A percentile compares a stretch with the other conserved stretches of the same genome.
Conservation (phyloP, 2,888 invertebrate species). For the Mesorhabditis belari region DNA sequence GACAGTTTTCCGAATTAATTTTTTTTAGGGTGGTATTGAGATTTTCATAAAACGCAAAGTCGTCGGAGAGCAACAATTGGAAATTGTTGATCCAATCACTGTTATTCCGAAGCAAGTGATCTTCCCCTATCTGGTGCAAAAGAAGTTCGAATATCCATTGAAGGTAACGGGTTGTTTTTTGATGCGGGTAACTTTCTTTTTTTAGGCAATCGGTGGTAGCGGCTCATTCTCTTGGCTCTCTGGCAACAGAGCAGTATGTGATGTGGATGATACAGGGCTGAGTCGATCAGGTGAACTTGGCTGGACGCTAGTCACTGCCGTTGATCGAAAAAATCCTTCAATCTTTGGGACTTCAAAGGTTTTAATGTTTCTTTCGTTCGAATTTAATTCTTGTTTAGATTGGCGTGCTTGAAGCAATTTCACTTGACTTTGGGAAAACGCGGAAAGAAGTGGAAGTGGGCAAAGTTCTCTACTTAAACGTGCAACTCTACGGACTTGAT, state of each 20-base stretch:
- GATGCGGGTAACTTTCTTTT: neutral
- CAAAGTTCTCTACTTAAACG: conserved; percentile 25
- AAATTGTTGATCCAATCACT: conserved; percentile 32
- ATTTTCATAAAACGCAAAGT: conserved; percentile 17
- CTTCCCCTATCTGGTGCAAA: conserved; percentile 25
- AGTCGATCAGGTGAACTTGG: conserved; percentile 27
- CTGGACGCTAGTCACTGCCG: conserved; percentile 22
- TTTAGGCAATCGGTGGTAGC: conserved; percentile 37
- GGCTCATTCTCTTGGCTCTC: conserved; percentile 33
- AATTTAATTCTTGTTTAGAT: no score
- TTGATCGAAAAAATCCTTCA: conserved; percentile 30
- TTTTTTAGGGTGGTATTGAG: conserved; percentile 15
- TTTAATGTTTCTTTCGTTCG: neutral
- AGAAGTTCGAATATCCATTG: conserved; percentile 12
- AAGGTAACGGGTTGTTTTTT: conserved; percentile 11
- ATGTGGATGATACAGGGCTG: conserved; percentile 22
- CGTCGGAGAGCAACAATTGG: conserved; percentile 31
- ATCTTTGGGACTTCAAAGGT: neutral
- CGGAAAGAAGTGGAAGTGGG: conserved; percentile 39
- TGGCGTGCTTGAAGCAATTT: conserved; percentile 27
- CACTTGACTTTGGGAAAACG: conserved; percentile 35
- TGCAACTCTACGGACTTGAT: conserved; percentile 20
- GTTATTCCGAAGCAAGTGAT: conserved; percentile 30
- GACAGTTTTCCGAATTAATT: neutral
- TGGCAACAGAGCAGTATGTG: conserved; percentile 20